These are phyloP conservation scores for Nebria ingens DNA, from an alignment of 1,140 invertebrate species.

Conservation along the genomic window DNA sequence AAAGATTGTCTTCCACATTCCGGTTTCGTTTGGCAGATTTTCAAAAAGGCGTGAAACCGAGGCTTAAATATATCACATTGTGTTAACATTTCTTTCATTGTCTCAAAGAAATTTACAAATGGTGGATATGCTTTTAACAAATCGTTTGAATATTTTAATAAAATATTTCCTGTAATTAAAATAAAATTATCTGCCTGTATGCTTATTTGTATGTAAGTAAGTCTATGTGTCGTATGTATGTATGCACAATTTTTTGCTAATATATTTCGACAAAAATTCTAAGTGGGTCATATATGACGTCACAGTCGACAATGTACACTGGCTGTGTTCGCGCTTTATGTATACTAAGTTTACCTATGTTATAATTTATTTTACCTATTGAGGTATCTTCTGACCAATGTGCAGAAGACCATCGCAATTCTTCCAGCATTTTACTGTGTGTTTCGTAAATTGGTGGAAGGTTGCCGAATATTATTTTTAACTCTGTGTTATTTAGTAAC, in stretches of 20 bases:
- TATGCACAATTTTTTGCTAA: no score
- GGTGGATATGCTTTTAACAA: constrained; percentile 91
- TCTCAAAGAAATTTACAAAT: constrained; percentile 96
- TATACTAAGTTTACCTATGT: no score
- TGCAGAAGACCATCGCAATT: constrained; percentile 54
- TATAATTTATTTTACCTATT: constrained; percentile 69
- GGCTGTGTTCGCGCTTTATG: no score
- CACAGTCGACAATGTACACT: no score
- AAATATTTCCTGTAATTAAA: constrained; percentile 54
- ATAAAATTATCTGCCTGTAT: background rate
- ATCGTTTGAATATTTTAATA: constrained; percentile 70
- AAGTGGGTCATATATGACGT: no score
- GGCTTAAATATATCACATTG: constrained; percentile 86
- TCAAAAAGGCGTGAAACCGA: constrained; percentile 95
- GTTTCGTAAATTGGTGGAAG: constrained; percentile 88
- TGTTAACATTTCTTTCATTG: constrained; percentile 84
- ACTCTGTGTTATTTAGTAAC: constrained; percentile 82
- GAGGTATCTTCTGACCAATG: constrained; percentile 67
- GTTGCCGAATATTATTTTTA: constrained; percentile 94
- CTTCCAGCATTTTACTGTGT: constrained; percentile 75
- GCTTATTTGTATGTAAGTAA: no score
- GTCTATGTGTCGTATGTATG: no score
- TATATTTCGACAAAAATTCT: no score
- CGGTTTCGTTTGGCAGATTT: constrained; percentile 82
- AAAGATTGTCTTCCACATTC: constrained; percentile 93